Percentiles rank a stretch among this genome's conserved stretches.
phyloP scores from a whole-genome alignment of 1,140 invertebrate species.

The Drosophila murphyi region DNA sequence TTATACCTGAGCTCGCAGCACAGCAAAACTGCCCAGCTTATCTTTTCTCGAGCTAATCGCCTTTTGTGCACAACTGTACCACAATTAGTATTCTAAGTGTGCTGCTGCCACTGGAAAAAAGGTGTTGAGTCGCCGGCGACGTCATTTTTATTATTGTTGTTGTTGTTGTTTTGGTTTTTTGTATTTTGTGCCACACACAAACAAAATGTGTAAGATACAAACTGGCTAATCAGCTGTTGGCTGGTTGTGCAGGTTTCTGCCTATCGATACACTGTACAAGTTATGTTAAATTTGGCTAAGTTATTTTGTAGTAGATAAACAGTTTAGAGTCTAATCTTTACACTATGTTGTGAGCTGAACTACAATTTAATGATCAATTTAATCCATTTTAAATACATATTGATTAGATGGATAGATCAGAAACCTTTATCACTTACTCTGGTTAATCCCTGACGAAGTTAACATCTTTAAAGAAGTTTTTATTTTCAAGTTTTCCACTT shows the following conservation, averaged over 20 bases:
- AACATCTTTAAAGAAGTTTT: too few species aligned
- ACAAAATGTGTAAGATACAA: conserved; percentile 48
- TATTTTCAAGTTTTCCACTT: too few species aligned
- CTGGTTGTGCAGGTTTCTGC: conserved; percentile 70
- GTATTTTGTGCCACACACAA: conserved; percentile 46
- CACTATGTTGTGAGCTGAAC: too few species aligned
- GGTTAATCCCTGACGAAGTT: too few species aligned
- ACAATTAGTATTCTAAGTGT: conserved; percentile 71
- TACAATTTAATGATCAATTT: too few species aligned
- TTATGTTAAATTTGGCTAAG: too few species aligned
- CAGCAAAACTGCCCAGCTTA: not conserved
- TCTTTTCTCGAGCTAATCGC: not conserved
- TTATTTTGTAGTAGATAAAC: too few species aligned
- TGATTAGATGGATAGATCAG: too few species aligned
- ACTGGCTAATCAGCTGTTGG: conserved; percentile 80
- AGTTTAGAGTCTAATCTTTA: too few species aligned
- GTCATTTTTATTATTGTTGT: not conserved
- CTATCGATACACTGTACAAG: conserved; percentile 15
- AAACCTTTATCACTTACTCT: too few species aligned
- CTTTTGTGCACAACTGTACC: conserved; percentile 70
- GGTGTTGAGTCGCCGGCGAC: conserved; percentile 8
- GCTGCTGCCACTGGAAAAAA: conserved; percentile 58
- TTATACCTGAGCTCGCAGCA: not conserved
- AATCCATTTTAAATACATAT: too few species aligned
- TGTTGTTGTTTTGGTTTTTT: too few species aligned